These are phyloP conservation scores for Zonotrichia leucophrys DNA, from an alignment of 2,113 vertebrate genomes.

Conservation along the genomic window DNA sequence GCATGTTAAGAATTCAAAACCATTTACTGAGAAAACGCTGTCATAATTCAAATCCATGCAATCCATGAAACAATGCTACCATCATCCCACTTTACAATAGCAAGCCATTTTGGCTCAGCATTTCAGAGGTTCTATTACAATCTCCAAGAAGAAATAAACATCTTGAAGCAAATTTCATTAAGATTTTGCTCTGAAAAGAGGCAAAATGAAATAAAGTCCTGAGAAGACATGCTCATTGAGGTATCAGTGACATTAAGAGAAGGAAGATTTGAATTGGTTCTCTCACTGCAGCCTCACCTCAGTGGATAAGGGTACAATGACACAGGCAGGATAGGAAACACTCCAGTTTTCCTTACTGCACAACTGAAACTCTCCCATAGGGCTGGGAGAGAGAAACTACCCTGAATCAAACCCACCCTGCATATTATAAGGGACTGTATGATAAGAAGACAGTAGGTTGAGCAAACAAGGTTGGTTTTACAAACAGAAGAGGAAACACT, in stretches of 20 bases:
- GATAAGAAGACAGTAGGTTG: neutral
- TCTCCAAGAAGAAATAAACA: neutral
- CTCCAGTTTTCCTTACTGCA: neutral
- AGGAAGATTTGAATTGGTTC: neutral
- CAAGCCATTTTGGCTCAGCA: neutral
- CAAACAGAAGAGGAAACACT: neutral
- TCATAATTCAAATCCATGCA: neutral
- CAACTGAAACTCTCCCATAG: neutral
- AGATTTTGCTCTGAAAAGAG: neutral
- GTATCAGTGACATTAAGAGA: neutral
- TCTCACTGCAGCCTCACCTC: neutral
- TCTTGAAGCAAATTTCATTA: neutral
- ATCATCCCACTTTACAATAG: neutral
- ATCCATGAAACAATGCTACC: neutral
- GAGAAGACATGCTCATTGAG: neutral
- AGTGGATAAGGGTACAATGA: neutral
- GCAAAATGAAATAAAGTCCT: neutral
- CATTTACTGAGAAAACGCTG: neutral
- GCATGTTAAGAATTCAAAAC: neutral
- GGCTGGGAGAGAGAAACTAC: neutral
- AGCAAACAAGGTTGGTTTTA: neutral
- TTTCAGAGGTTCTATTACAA: neutral
- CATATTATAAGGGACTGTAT: neutral
- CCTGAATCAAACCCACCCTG: neutral
- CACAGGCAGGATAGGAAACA: neutral